Base-by-base conservation (phyloP, 1,140 invertebrate genomes). In the Penaeus indicus region DNA sequence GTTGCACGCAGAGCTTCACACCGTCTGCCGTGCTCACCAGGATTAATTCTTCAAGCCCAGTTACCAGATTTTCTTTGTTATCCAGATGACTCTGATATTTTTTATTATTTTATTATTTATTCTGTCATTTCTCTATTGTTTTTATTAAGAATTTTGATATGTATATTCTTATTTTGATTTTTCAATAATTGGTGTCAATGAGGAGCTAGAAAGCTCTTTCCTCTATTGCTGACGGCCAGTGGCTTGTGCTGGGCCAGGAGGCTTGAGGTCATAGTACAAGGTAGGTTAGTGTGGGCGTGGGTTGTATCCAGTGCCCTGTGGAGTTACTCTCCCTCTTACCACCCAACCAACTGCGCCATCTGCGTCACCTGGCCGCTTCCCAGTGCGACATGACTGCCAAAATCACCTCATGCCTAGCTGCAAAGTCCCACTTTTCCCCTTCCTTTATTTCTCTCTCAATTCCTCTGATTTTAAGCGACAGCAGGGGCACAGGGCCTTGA, bases 271-370 rank as follows among this genome's bases (percentile, higher is more conserved):
- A 88, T 88, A 88, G 87, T 88, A 88, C 87, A 88, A 88, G 87
- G 87, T 88, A 88, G 87, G 87, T 88, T 88, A 88, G 87, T 88
- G 87, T 88, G 87, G 87, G 87, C 87, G 72, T 88, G 87, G 87
- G 87, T 88, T 88, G 87, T 88, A 88, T 88, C 87, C 87, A 88
- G 67, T 84, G 87, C 87, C 87, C 87, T 61, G 62, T 78, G 69
- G 87, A 42, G 54, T 38, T 83, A 72, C 86, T 83, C 86, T 67
- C 79, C 79, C 79, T 82, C 67, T 60, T 77, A 62, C 81, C 86
- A 60, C 82, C 67, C 42, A 42, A 54, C 72, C 81, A 63, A 60
- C 87, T 84, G 63, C 81, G 38, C 81, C 79, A 77, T 67, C 80
- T 82, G 81, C 80, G 69, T 88, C 81, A 88, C 87, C 87, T 84